Evolutionary conservation across 2,888 invertebrate species (phyloP).

Genomic region (Brachycybe producta): DNA sequence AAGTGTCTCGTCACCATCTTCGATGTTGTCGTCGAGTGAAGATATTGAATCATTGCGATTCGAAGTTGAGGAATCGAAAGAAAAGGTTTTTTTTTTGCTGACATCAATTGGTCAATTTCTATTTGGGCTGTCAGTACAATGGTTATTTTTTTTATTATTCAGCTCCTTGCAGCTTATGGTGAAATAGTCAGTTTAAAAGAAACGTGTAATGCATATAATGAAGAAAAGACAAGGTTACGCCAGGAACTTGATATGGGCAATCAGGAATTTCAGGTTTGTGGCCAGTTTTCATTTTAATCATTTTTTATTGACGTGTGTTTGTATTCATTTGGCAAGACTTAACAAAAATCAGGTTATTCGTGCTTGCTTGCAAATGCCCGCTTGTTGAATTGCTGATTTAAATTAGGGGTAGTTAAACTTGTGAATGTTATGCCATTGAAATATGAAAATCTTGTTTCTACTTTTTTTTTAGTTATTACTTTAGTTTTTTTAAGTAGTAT

Average conservation of each 20-base stretch:
- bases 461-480: no score
- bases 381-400: no score
- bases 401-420: no score
- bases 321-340: slow-evolving; percentile 1
- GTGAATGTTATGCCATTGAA: no score
- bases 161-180: slow-evolving; percentile 9
- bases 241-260: slow-evolving; percentile 3
- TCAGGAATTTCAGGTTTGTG: slow-evolving; percentile 8
- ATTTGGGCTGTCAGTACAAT: no score
- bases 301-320: neutral
- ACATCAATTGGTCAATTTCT: neutral
- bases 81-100: slow-evolving; percentile 1
- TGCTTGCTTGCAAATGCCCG: no score
- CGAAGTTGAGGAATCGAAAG: slow-evolving; percentile 8
- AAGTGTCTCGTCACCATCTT: neutral
- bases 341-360: no score
- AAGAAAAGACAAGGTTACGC: slow-evolving; percentile 7
- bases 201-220: slow-evolving; percentile 13
- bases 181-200: slow-evolving; percentile 13
- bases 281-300: slow-evolving; percentile 1
- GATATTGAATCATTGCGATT: slow-evolving; percentile 2
- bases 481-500: no score
- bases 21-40: neutral
- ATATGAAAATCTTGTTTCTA: no score
- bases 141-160: neutral